Percentiles rank a stretch among this genome's conserved stretches.
These are phyloP conservation scores for Nezara viridula DNA, from an alignment of 2,888 invertebrate genomes.

Conservation along the genomic window DNA sequence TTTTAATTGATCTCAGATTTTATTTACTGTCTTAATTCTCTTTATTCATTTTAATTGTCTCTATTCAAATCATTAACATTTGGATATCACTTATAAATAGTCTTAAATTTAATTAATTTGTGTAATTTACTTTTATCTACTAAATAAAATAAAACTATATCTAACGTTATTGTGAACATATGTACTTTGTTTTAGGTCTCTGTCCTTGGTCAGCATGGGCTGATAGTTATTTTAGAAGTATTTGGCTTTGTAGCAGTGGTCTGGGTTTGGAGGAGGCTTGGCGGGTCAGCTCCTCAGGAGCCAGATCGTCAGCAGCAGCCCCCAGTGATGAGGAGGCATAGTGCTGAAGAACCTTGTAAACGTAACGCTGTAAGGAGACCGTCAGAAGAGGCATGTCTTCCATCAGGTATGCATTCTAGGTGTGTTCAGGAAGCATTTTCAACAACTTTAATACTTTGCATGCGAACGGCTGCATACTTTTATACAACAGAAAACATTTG, in stretches of 20 bases:
- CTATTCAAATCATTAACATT: background rate
- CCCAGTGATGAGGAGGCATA: conserved; percentile 65
- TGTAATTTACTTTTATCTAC: background rate
- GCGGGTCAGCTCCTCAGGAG: conserved; percentile 67
- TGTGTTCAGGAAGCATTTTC: background rate
- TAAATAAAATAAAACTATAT: background rate
- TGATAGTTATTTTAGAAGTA: conserved; percentile 68
- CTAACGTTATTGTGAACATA: background rate
- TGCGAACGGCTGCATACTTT: background rate
- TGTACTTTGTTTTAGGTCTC: conserved; percentile 63
- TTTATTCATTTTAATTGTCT: background rate
- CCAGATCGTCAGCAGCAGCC: conserved; percentile 65
- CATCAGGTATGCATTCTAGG: conserved; percentile 60
- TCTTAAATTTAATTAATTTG: background rate
- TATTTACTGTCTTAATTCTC: background rate
- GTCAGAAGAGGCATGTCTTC: conserved; percentile 74
- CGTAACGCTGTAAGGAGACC: conserved; percentile 74
- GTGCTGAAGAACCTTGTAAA: conserved; percentile 72
- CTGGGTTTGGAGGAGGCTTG: conserved; percentile 69
- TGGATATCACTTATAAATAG: background rate
- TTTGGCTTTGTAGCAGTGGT: conserved; percentile 69
- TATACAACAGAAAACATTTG: background rate
- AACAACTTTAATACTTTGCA: background rate
- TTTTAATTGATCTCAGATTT: no score
- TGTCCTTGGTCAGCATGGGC: conserved; percentile 68